Conservation (phyloP, 2,888 invertebrate species). For the Acrobasis consociella region DNA sequence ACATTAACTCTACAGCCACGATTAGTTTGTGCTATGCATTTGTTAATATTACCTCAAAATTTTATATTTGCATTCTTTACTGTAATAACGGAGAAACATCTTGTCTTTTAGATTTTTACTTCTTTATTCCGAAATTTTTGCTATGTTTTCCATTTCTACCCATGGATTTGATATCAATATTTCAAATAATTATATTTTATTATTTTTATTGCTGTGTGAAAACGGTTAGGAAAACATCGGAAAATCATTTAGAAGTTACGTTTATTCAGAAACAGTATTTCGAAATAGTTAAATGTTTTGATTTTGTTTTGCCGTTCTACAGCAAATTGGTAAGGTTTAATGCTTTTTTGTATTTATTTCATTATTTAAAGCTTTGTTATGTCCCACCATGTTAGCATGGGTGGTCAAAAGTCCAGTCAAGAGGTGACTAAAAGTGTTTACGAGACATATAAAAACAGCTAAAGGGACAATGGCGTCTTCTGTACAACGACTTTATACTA, state of each 20-base stretch:
- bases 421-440: no score
- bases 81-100: neutral
- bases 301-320: slow-evolving; percentile 4
- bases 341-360: neutral
- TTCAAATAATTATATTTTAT: slow-evolving; percentile 10
- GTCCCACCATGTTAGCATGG: no score
- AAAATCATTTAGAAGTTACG: neutral
- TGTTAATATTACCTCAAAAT: neutral
- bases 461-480: no score
- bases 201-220: slow-evolving; percentile 6
- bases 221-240: neutral
- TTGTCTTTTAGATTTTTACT: neutral
- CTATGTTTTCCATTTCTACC: neutral
- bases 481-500: no score
- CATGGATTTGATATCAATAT: neutral
- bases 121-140: neutral
- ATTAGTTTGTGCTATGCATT: neutral
- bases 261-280: slow-evolving; percentile 1
- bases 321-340: slow-evolving; percentile 5
- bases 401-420: no score
- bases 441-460: no score
- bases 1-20: no score
- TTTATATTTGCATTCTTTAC: neutral
- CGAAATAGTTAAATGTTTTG: slow-evolving; percentile 2
- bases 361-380: neutral